Evolutionary conservation across 2,113 vertebrate species (phyloP).

Genomic region (Pterocles burchelli): DNA sequence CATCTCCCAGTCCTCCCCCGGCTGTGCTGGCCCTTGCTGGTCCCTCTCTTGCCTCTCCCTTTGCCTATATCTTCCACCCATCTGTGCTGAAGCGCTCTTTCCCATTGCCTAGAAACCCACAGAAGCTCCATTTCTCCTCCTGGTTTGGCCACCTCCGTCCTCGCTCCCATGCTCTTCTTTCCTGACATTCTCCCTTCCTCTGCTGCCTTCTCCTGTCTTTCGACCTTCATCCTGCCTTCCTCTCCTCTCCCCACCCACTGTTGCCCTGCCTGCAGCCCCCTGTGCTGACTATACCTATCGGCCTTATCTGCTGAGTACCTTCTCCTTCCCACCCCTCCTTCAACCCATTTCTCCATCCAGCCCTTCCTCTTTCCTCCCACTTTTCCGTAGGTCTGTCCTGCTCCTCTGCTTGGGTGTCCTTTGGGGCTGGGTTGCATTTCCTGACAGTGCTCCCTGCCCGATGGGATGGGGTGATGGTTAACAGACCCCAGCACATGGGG

Average conservation of each 20-base stretch:
- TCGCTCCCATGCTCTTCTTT: background rate
- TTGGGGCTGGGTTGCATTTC: background rate
- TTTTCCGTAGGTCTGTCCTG: background rate
- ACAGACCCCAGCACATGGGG: fast-evolving
- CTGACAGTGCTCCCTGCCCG: background rate
- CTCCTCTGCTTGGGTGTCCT: background rate
- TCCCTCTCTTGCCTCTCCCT: background rate
- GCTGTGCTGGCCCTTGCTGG: background rate
- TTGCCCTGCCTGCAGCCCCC: background rate
- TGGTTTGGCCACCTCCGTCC: background rate
- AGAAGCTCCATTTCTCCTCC: background rate
- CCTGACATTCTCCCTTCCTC: background rate
- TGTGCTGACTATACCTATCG: background rate
- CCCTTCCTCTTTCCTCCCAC: background rate
- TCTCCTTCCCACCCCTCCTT: background rate
- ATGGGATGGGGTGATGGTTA: background rate
- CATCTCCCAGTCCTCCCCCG: background rate
- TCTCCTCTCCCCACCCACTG: background rate
- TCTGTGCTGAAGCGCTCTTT: background rate
- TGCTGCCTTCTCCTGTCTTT: background rate
- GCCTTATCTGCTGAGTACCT: background rate
- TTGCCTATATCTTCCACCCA: background rate
- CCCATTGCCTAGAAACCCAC: background rate
- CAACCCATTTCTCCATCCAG: background rate
- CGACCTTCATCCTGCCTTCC: background rate